A percentile compares a stretch with the other conserved stretches of the same genome.
phyloP scores from a whole-genome alignment of 2,888 invertebrate species.

The Catocala sponsa region DNA sequence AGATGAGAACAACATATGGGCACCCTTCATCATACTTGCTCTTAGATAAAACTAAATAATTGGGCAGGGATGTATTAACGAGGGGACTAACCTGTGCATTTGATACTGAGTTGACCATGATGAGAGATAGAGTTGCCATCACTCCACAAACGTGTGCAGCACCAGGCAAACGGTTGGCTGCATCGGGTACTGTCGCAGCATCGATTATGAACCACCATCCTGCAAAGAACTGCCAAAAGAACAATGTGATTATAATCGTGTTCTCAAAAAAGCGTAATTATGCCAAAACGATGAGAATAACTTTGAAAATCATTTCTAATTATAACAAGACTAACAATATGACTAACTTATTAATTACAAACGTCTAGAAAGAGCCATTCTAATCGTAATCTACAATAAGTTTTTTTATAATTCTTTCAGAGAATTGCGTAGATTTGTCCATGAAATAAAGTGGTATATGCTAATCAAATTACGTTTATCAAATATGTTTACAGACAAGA shows the following conservation, averaged over 20 bases:
- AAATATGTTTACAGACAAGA: slow-evolving; percentile 9
- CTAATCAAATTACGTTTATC: background rate
- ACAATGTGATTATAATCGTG: too few species aligned
- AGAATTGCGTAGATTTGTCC: too few species aligned
- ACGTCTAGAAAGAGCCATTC: too few species aligned
- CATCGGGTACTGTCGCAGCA: slow-evolving; percentile 92
- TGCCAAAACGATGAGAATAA: background rate
- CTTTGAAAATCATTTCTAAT: background rate
- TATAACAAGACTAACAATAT: too few species aligned
- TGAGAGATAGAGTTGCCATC: slow-evolving; percentile 96
- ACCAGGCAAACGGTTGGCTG: slow-evolving; percentile 89
- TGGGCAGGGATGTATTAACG: too few species aligned
- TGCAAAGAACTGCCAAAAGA: slow-evolving; percentile 92
- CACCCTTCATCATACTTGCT: too few species aligned
- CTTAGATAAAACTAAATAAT: too few species aligned
- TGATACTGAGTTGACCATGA: slow-evolving; percentile 99
- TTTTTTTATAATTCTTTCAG: too few species aligned
- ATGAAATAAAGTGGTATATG: too few species aligned
- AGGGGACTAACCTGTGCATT: slow-evolving; percentile 92
- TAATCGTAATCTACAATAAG: too few species aligned
- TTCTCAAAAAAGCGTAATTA: background rate
- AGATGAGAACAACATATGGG: too few species aligned
- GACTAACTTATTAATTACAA: too few species aligned
- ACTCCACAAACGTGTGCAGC: slow-evolving; percentile 98
- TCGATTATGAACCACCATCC: slow-evolving; percentile 99